Conservation (phyloP, 2,888 invertebrate species). For the Caenorhabditis imperialis region DNA sequence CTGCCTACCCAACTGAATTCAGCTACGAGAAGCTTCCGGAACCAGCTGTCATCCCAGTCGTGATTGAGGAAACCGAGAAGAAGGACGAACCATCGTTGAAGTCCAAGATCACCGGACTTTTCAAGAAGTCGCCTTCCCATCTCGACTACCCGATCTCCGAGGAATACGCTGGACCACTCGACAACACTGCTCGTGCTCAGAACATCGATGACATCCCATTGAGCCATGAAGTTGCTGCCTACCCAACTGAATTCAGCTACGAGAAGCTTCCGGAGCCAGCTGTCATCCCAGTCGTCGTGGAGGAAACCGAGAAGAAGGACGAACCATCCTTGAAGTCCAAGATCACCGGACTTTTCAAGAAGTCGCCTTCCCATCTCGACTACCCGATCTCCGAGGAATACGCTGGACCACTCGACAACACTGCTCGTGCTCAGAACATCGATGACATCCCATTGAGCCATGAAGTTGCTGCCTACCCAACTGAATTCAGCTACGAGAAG, state of each 20-base stretch:
- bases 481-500: conserved; percentile 5
- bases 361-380: conserved; percentile 56
- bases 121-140: conserved; percentile 33
- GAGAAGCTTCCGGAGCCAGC: conserved; percentile 5
- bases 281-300: background rate
- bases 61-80: conserved; percentile 27
- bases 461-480: conserved; percentile 2
- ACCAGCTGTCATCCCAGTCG: conserved; percentile 4
- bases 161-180: conserved; percentile 16
- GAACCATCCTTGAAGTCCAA: conserved; percentile 8
- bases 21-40: conserved; percentile 25
- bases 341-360: conserved; percentile 46
- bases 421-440: conserved; percentile 47
- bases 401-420: conserved; percentile 39
- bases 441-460: conserved; percentile 31
- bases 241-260: conserved; percentile 4
- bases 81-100: conserved; percentile 24
- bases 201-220: conserved; percentile 2
- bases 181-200: conserved; percentile 10
- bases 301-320: conserved; percentile 11
- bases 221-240: conserved; percentile 1
- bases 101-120: conserved; percentile 30
- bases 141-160: conserved; percentile 34
- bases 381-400: conserved; percentile 59
- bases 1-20: conserved; percentile 20